These are phyloP conservation scores for Brachionus asplanchnoidis DNA, from an alignment of 1,140 invertebrate species.

Conservation along the genomic window DNA sequence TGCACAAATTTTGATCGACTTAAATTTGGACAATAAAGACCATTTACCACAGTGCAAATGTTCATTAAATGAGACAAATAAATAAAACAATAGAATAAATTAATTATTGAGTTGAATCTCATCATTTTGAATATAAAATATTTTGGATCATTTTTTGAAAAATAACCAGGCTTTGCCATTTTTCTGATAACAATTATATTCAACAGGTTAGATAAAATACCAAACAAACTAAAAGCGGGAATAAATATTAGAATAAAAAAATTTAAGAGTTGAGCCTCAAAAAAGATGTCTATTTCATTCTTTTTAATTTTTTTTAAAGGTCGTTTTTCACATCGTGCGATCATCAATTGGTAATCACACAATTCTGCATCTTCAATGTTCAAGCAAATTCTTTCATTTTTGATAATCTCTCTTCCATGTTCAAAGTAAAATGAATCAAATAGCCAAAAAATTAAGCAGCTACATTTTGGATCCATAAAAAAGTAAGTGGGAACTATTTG, in stretches of 20 bases:
- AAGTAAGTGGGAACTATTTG: background rate
- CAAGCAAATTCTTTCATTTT: background rate
- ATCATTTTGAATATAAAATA: background rate
- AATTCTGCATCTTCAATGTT: background rate
- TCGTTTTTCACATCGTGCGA: background rate
- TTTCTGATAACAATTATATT: background rate
- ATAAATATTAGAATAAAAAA: background rate
- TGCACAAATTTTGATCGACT: background rate
- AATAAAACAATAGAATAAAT: background rate
- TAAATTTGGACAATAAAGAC: background rate
- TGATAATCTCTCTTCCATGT: background rate
- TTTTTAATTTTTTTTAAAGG: background rate
- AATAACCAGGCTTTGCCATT: background rate
- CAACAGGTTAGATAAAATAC: background rate
- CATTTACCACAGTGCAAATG: background rate
- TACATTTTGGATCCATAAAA: background rate
- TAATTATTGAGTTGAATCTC: background rate
- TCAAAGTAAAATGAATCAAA: background rate
- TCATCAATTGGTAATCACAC: background rate
- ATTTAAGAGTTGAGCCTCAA: background rate
- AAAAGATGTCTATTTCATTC: background rate
- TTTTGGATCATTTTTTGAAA: too few species aligned
- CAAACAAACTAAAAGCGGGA: background rate
- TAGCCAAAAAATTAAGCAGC: background rate
- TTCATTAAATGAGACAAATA: background rate